These are phyloP conservation scores for Ellobius talpinus DNA, from an alignment of 2,113 vertebrate genomes.

Conservation along the genomic window DNA sequence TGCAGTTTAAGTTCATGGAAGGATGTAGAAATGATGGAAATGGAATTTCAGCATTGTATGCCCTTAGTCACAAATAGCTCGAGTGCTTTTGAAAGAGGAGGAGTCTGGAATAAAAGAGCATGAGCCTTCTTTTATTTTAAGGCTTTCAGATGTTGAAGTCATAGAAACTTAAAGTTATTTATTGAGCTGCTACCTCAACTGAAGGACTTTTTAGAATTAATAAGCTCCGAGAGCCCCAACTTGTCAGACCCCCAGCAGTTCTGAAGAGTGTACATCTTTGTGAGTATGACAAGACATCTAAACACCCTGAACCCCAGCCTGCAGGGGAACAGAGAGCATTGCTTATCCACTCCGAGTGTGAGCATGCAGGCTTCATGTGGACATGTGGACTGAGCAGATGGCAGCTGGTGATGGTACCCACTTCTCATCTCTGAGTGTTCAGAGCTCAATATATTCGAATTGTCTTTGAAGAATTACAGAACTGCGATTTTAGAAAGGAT, in stretches of 20 bases:
- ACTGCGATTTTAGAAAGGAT: slow-evolving; percentile 40
- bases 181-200: slow-evolving; percentile 66
- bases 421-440: slow-evolving; percentile 48
- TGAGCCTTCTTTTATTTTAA: slow-evolving; percentile 55
- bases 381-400: slow-evolving; percentile 78
- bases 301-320: slow-evolving; percentile 76
- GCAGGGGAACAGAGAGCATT: slow-evolving; percentile 63
- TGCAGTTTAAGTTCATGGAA: slow-evolving; percentile 21
- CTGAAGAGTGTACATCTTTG: slow-evolving; percentile 70
- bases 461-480: slow-evolving; percentile 57
- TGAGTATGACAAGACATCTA: slow-evolving; percentile 78
- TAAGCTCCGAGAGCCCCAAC: slow-evolving; percentile 72
- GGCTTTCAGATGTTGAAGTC: slow-evolving; percentile 56
- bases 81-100: slow-evolving; percentile 43
- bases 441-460: slow-evolving; percentile 49
- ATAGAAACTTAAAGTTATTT: slow-evolving; percentile 69
- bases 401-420: slow-evolving; percentile 39
- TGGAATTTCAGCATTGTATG: not conserved
- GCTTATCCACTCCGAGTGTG: slow-evolving; percentile 11
- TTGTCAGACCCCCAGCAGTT: slow-evolving; percentile 80
- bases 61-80: slow-evolving; percentile 44
- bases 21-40: not conserved
- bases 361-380: slow-evolving; percentile 49
- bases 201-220: slow-evolving; percentile 81
- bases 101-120: slow-evolving; percentile 51